Conservation (phyloP, 64 coral and sea anemone species). For the Pocillopora damicornis region DNA sequence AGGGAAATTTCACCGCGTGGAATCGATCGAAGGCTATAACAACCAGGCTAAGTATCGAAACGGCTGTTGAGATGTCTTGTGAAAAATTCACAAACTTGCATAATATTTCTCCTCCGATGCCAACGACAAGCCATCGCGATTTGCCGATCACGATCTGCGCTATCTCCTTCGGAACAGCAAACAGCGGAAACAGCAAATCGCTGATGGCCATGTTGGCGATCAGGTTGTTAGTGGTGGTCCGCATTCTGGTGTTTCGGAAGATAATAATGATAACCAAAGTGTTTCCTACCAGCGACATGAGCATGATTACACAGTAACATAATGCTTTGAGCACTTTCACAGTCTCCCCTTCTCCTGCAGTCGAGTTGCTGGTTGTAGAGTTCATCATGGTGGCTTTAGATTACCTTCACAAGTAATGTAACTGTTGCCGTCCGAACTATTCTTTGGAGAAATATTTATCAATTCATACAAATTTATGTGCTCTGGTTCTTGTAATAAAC, state of each 20-base stretch:
- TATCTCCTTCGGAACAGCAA: slow-evolving; percentile 44
- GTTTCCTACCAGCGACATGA: slow-evolving; percentile 55
- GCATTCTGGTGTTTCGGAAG: slow-evolving; percentile 47
- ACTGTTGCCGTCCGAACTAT: neutral
- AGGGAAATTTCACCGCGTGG: slow-evolving; percentile 54
- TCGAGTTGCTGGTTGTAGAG: neutral
- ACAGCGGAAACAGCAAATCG: slow-evolving; percentile 42
- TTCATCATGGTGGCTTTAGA: neutral
- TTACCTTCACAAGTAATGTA: neutral
- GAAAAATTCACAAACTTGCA: slow-evolving; percentile 61
- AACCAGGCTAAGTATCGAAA: slow-evolving; percentile 61
- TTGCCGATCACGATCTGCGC: slow-evolving; percentile 26
- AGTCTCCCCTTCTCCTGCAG: neutral
- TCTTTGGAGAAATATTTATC: neutral
- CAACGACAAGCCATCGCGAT: slow-evolving; percentile 39
- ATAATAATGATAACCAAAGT: slow-evolving; percentile 50
- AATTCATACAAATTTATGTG: neutral
- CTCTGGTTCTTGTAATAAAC: neutral
- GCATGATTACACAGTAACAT: slow-evolving; percentile 46
- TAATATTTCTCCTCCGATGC: slow-evolving; percentile 40
- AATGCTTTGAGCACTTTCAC: slow-evolving; percentile 41
- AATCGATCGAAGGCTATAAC: slow-evolving; percentile 67
- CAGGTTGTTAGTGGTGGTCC: slow-evolving; percentile 61
- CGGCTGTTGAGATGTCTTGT: slow-evolving; percentile 50
- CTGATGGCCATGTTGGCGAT: slow-evolving; percentile 71